A percentile compares a stretch with the other conserved stretches of the same genome.
These are phyloP conservation scores for Drosophila subsilvestris DNA, from an alignment of 2,888 invertebrate genomes.

Conservation along the genomic window DNA sequence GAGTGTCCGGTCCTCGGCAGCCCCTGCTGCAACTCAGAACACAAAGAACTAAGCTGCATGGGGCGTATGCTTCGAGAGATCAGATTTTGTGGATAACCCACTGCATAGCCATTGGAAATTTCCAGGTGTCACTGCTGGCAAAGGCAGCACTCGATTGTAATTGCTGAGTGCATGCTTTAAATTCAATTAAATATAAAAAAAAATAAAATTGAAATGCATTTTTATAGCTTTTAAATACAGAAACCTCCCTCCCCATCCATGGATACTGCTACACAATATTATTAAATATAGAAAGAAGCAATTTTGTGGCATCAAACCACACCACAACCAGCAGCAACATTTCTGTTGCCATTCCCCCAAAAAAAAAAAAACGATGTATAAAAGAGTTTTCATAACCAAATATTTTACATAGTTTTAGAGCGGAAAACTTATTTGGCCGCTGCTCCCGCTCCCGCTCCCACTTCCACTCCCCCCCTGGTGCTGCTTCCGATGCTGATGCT, in stretches of 20 bases:
- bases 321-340: background rate
- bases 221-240: background rate
- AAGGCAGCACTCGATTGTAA: no score
- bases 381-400: slow-evolving; percentile 19
- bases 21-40: slow-evolving; percentile 4
- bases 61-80: background rate
- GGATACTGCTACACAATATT: background rate
- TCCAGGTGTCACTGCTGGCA: background rate
- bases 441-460: background rate
- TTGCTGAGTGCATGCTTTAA: background rate
- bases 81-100: background rate
- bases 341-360: slow-evolving; percentile 2
- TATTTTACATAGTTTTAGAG: slow-evolving; percentile 24
- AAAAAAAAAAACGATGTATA: background rate
- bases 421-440: slow-evolving; percentile 26
- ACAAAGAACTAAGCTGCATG: background rate
- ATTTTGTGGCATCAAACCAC: background rate
- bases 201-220: background rate
- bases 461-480: background rate
- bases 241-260: background rate
- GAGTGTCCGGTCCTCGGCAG: slow-evolving; percentile 44
- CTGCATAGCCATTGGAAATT: background rate
- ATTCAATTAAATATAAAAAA: no score
- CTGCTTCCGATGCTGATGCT: background rate
- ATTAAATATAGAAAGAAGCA: background rate